Conservation (phyloP, 2,113 vertebrate genomes). For the Oreocharis arfaki region DNA sequence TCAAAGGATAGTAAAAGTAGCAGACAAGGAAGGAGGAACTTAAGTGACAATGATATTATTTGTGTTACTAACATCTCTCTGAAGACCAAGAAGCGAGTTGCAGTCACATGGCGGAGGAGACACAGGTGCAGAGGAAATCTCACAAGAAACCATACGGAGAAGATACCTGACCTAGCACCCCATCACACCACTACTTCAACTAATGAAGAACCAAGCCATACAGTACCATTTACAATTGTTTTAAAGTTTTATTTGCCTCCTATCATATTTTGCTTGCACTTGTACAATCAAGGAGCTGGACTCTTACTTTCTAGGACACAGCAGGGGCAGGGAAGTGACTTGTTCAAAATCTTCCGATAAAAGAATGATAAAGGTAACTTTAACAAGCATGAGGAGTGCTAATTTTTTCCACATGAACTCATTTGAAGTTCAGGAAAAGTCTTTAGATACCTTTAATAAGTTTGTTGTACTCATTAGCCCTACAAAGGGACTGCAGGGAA, state of each 20-base stretch:
- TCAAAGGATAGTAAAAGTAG: not conserved
- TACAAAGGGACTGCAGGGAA: not conserved
- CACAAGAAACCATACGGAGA: not conserved
- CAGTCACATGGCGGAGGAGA: not conserved
- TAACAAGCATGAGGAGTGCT: not conserved
- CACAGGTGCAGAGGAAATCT: not conserved
- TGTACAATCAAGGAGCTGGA: not conserved
- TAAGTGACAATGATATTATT: not conserved
- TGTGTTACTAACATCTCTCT: not conserved
- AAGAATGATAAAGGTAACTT: not conserved
- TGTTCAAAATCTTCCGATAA: not conserved
- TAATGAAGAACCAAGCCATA: not conserved
- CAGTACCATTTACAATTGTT: not conserved
- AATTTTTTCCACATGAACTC: not conserved
- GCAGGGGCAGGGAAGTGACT: fast-evolving
- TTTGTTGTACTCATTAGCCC: not conserved
- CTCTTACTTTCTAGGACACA: not conserved
- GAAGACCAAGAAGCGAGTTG: not conserved
- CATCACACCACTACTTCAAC: not conserved
- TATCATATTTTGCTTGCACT: not conserved
- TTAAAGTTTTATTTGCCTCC: not conserved
- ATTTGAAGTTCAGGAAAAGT: not conserved
- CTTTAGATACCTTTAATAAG: not conserved
- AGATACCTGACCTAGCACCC: not conserved
- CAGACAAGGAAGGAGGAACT: not conserved